Evolutionary conservation across 2,888 invertebrate genomes (phyloP), one percentile per base, ranked within the genome.

Genomic region (Dyspetes luteomarginatus): DNA sequence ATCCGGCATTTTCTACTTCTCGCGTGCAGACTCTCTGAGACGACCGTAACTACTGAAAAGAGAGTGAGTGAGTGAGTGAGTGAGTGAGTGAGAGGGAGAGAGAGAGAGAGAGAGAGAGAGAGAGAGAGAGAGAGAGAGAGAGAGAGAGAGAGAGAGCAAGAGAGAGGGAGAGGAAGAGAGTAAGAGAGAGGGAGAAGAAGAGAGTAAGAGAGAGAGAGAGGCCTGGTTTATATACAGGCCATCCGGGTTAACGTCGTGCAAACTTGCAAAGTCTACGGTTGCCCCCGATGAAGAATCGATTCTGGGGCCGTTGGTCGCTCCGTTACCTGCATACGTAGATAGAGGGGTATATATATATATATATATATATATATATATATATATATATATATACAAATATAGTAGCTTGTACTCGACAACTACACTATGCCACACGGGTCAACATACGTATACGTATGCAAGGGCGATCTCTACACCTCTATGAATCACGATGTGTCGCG

Each of bases 1-100:
- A 81, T 81, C 81, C 81, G 81, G 77, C 73, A 69, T 81, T 81
- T 81, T 77, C 65, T 77, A 69, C 77, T 69, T 77, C 73, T 81
- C 77, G 81, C 81, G 81, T 77, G 81, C 64, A 15, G 58, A 36
- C 65, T 28, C 77, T 24, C 36, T 17, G 30, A 77, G 58, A 71
- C 73, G 50, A n/a, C n/a, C n/a, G n/a, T n/a, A n/a, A n/a, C n/a
- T n/a, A n/a, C n/a, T n/a, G n/a, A 48, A 7, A n/a, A 12, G 12
- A 50, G 41, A 30, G 30, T 7, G 30, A 30, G 30, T 7, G 30
- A 30, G 30, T 7, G 30, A 30, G 30, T 7, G 3, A 55, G 22
- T 24, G 69, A 43, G 30, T 45, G 19, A 45, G 17, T 1, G 9
- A 50, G 36, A 36, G 36, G 9, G 4, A 36, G 28, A 7, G 19